A percentile compares a stretch with the other conserved stretches of the same genome.
Evolutionary conservation across 2,113 vertebrate species (phyloP).

Genomic region (Carettochelys insculpta): DNA sequence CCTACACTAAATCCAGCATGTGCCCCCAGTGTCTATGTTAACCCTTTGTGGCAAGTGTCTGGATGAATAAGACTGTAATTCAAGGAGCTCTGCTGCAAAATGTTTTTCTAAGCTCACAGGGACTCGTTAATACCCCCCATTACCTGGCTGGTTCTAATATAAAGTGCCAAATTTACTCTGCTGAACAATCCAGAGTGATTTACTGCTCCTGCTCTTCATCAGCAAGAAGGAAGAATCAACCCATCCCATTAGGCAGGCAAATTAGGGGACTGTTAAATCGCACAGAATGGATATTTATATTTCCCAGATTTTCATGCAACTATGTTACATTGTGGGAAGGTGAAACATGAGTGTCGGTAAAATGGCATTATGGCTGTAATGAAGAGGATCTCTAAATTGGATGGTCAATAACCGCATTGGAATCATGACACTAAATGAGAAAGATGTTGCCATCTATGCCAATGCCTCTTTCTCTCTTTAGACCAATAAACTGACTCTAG

Average conservation of each 20-base stretch:
- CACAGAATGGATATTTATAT: neutral
- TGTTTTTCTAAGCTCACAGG: neutral
- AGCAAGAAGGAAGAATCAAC: neutral
- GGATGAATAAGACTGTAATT: neutral
- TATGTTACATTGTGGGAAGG: neutral
- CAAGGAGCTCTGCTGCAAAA: neutral
- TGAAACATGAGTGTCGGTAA: neutral
- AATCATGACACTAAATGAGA: slow-evolving; percentile 63
- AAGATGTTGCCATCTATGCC: slow-evolving; percentile 37
- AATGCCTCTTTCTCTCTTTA: slow-evolving; percentile 59
- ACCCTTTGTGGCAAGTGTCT: neutral
- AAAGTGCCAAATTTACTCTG: neutral
- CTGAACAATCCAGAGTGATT: neutral
- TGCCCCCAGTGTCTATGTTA: neutral
- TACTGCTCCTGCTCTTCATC: neutral
- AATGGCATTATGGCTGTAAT: slow-evolving; percentile 9
- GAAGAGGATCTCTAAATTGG: neutral
- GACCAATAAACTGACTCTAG: slow-evolving; percentile 66
- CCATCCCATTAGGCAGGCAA: neutral
- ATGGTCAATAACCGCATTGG: slow-evolving; percentile 39
- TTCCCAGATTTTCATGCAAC: neutral
- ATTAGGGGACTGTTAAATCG: neutral
- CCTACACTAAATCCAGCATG: neutral
- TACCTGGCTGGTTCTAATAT: neutral
- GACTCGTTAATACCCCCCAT: neutral